Evolutionary conservation across 2,797 vertebrate genomes (phyloP).

Genomic region (Margarornis squamiger): DNA sequence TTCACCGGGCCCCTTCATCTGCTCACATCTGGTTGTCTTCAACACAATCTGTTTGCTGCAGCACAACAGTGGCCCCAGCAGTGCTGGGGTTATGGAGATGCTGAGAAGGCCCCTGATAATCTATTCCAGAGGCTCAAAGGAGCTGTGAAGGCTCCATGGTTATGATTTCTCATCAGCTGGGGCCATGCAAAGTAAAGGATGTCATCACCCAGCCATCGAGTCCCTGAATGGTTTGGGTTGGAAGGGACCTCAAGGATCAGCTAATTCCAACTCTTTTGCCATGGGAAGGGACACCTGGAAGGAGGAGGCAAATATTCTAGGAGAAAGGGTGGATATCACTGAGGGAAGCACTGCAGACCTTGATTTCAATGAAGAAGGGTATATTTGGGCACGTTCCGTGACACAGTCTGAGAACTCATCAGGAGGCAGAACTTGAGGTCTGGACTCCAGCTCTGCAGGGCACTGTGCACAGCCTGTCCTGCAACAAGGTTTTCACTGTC

Average conservation of each 20-base stretch:
- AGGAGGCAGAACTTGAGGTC: background rate
- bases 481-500: background rate
- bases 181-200: background rate
- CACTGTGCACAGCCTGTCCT: fast-evolving
- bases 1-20: background rate
- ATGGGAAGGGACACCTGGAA: background rate
- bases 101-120: background rate
- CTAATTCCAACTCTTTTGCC: background rate
- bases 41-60: background rate
- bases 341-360: background rate
- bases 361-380: background rate
- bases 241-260: background rate
- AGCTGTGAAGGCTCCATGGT: background rate
- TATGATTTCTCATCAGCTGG: background rate
- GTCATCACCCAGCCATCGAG: background rate
- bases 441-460: background rate
- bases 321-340: background rate
- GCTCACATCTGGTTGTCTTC: conserved; percentile 52
- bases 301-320: background rate
- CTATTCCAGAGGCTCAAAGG: background rate
- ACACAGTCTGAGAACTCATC: background rate
- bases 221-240: background rate
- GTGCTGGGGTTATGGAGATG: background rate
- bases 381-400: background rate
- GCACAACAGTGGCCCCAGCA: background rate